Conservation (phyloP, 2,888 invertebrate species). For the Marasmarcha lunaedactyla region DNA sequence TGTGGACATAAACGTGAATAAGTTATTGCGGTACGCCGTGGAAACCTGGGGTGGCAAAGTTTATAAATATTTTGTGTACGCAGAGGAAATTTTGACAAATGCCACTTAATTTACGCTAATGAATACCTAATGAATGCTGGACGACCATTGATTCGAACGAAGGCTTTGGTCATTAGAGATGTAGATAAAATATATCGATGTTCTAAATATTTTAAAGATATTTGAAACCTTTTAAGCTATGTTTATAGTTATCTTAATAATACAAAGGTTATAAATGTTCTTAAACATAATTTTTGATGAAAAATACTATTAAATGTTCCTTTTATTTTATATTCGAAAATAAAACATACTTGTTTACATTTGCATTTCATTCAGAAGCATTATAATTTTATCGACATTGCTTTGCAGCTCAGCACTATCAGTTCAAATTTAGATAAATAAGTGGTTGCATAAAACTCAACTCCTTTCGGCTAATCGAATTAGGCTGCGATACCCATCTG, state of each 20-base stretch:
- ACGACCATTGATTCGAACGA: conserved; percentile 34
- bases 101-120: conserved; percentile 67
- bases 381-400: too few relatives aligned
- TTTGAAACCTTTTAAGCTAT: too few relatives aligned
- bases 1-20: conserved; percentile 32
- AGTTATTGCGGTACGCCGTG: conserved; percentile 39
- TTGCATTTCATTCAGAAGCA: too few relatives aligned
- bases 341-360: too few relatives aligned
- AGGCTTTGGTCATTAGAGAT: conserved; percentile 26
- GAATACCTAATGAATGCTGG: conserved; percentile 56
- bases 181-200: conserved; percentile 11
- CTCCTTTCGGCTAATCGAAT: conserved; percentile 65
- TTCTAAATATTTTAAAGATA: not conserved
- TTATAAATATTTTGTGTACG: conserved; percentile 57
- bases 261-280: too few relatives aligned
- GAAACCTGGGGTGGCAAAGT: conserved; percentile 36
- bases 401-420: conserved; percentile 23
- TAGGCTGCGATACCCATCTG: conserved; percentile 60
- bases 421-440: conserved; percentile 45
- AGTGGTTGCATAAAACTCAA: conserved; percentile 62
- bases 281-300: too few relatives aligned
- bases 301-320: too few relatives aligned
- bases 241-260: too few relatives aligned
- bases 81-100: conserved; percentile 60
- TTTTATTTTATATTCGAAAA: too few relatives aligned